A percentile compares a stretch with the other conserved stretches of the same genome.
Evolutionary conservation across 2,888 invertebrate species (phyloP).

Genomic region (Hipparchia sbordonii): DNA sequence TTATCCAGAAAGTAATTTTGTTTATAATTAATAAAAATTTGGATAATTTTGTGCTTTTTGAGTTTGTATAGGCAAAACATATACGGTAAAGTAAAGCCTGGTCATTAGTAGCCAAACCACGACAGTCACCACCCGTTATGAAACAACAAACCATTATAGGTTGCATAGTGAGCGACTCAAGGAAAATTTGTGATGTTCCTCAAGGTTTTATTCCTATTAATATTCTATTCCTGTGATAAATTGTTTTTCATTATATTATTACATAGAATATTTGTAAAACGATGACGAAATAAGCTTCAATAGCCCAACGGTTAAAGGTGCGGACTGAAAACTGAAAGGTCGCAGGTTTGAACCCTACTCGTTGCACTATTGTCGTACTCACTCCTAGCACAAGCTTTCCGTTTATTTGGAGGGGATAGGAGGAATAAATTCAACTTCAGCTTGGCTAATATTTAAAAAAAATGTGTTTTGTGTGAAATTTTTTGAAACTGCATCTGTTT

Average conservation of each 20-base stretch:
- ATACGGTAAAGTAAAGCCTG: not conserved
- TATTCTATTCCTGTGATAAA: not conserved
- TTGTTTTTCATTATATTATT: constrained; percentile 4
- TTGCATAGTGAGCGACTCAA: not conserved
- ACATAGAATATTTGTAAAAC: not conserved
- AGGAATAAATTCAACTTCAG: too few relatives aligned
- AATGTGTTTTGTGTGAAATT: too few relatives aligned
- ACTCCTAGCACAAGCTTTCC: too few relatives aligned
- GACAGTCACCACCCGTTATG: not conserved
- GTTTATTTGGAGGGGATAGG: too few relatives aligned
- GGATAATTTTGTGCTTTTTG: not conserved
- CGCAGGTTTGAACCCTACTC: too few relatives aligned
- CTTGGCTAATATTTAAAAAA: too few relatives aligned
- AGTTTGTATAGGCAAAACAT: not conserved
- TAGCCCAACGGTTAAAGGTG: too few relatives aligned
- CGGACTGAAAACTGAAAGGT: too few relatives aligned
- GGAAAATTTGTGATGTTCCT: constrained; percentile 14
- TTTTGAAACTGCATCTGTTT: too few relatives aligned
- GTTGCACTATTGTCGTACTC: too few relatives aligned
- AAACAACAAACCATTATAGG: not conserved
- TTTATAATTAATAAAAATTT: too few relatives aligned
- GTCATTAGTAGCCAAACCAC: not conserved
- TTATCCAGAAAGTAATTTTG: too few relatives aligned
- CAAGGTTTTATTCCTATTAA: constrained; percentile 9
- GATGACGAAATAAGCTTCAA: not conserved